A percentile compares a stretch with the other conserved stretches of the same genome.
Evolutionary conservation across 35 echinoderm and acorn worm species (phyloP).

Genomic region (Stichopus chloronotus): DNA sequence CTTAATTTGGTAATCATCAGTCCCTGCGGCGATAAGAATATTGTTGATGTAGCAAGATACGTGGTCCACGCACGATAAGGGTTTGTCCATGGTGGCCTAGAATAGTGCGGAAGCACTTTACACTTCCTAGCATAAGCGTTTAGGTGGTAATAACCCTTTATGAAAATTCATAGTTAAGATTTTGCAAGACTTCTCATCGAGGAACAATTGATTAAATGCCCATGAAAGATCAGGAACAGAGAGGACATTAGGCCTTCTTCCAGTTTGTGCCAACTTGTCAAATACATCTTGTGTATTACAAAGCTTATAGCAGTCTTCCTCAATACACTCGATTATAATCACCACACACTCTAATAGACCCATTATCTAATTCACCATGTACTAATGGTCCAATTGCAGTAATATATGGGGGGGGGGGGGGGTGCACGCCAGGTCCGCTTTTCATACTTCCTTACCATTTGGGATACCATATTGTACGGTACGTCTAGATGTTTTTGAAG

Average conservation of each 20-base stretch:
- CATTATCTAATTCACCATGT: slow-evolving; percentile 28
- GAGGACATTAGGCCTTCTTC: slow-evolving; percentile 22
- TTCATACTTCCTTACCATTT: slow-evolving; percentile 2
- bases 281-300: slow-evolving; percentile 43
- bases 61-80: slow-evolving; percentile 29
- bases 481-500: not conserved
- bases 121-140: slow-evolving; percentile 40
- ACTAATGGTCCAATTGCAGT: slow-evolving; percentile 22
- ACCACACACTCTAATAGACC: slow-evolving; percentile 16
- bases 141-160: slow-evolving; percentile 29
- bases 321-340: not conserved
- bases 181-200: slow-evolving; percentile 25
- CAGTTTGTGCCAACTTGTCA: not conserved
- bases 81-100: slow-evolving; percentile 55
- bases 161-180: slow-evolving; percentile 40
- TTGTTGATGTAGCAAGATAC: not conserved
- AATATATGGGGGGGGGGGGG: not conserved
- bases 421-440: not conserved
- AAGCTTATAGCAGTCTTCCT: slow-evolving; percentile 4
- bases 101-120: slow-evolving; percentile 47
- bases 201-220: slow-evolving; percentile 42
- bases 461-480: not conserved
- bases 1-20: not conserved
- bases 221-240: slow-evolving; percentile 42
- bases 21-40: slow-evolving; percentile 29